Evolutionary conservation across 23 tunicate species (phyloP), one percentile per base, ranked within the genome.

Genomic region (Phallusia fumigata): DNA sequence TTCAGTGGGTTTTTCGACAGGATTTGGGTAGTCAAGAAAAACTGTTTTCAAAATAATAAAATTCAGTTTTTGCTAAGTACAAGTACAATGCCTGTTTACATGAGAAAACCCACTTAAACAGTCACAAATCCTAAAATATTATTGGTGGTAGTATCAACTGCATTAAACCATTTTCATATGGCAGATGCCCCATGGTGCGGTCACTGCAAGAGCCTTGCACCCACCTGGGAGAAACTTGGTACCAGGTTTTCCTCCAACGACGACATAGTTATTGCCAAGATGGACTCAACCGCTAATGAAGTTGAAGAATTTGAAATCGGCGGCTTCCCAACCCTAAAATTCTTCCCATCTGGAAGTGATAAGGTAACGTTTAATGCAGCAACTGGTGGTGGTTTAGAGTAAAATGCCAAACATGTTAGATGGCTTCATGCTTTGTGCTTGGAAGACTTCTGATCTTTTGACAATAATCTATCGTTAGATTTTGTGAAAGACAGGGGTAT

Each of bases 151-250:
- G 28, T 3, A 58, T 40, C 47, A 24, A 19, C 78, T 33, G 53
- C 47, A 77, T 40, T 77, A 77, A 77, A 36, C 24, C 53, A 21
- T 16, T 77, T 77, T 28, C 53, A 77, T 77, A 22, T 34, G 35
- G 28, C 78, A 94, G 98, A 97, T 80, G 99, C 99, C 58, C 99
- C 99, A 51, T 97, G 99, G 99, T 97, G 99, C 33, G 99, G 99
- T 3, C 99, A 97, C 91, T 97, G 99, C 78, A 97, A 97, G 77
- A 33, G 52, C 31, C 95, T 97, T 26, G 89, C 90, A 31, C 99
- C 99, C 0, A 93, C 64, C 78, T 97, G 90, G 88, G 99, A 93
- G 33, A 88, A 88, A 77, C 83, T 93, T 26, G 99, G 97, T 22
- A 95, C 82, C 35, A 33, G 75, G 24, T 93, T 76, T 83, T 82